A percentile compares a stretch with the other conserved stretches of the same genome.
Evolutionary conservation across 2,888 invertebrate genomes (phyloP).

Genomic region (Cephus spinipes): DNA sequence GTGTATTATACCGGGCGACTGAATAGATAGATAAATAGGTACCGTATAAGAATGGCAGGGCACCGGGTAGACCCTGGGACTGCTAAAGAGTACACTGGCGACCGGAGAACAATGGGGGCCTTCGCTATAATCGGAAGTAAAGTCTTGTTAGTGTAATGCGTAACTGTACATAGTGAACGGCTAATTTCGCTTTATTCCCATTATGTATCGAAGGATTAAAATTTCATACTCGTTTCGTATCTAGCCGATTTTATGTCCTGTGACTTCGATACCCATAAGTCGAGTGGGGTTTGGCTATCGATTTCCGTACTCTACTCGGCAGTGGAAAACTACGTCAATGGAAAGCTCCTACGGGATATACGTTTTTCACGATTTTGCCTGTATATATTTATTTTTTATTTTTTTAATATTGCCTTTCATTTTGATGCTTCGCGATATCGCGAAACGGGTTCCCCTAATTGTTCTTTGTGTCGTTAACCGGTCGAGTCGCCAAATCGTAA

Average conservation of each 20-base stretch:
- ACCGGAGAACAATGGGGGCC: slow-evolving; percentile 51
- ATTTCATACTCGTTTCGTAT: neutral
- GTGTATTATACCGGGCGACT: slow-evolving; percentile 52
- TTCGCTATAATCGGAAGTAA: slow-evolving; percentile 60
- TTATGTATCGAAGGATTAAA: slow-evolving; percentile 43
- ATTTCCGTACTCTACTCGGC: neutral
- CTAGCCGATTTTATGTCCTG: neutral
- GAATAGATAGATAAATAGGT: slow-evolving; percentile 60
- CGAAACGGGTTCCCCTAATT: neutral
- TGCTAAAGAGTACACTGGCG: slow-evolving; percentile 48
- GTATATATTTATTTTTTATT: neutral
- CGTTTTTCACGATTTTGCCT: neutral
- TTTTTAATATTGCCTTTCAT: neutral
- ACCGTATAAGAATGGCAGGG: slow-evolving; percentile 42
- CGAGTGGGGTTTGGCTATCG: neutral
- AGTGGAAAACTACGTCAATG: neutral
- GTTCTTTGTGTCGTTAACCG: neutral
- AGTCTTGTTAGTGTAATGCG: slow-evolving; percentile 62
- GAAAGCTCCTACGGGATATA: neutral
- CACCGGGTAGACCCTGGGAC: slow-evolving; percentile 22
- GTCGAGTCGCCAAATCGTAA: slow-evolving; percentile 1
- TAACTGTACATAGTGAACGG: slow-evolving; percentile 58
- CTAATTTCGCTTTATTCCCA: slow-evolving; percentile 54
- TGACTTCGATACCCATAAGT: neutral
- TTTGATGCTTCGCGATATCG: neutral